A percentile compares a stretch with the other conserved stretches of the same genome.
These are phyloP conservation scores for Diorhabda sublineata DNA, from an alignment of 1,140 invertebrate genomes.

Conservation along the genomic window DNA sequence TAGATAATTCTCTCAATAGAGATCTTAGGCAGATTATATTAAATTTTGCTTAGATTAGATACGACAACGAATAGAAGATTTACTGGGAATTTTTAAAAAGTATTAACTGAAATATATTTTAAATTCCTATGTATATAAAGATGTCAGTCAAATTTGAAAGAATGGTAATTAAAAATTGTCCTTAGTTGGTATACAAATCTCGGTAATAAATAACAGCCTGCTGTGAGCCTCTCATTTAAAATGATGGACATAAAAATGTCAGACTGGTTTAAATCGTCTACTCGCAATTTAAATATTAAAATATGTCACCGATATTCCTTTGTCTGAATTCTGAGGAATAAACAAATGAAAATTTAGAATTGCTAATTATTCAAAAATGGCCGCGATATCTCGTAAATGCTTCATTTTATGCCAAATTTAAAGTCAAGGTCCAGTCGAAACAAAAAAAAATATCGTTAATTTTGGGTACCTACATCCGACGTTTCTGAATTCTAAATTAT, in stretches of 20 bases:
- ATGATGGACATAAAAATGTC: conserved; percentile 25
- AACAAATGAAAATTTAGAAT: conserved; percentile 41
- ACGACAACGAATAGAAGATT: too few relatives aligned
- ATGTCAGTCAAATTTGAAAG: not conserved
- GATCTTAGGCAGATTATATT: too few relatives aligned
- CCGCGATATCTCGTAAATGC: conserved; percentile 17
- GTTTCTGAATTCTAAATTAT: conserved; percentile 24
- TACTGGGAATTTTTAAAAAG: too few relatives aligned
- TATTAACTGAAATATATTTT: too few relatives aligned
- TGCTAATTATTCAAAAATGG: conserved; percentile 41
- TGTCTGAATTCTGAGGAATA: conserved; percentile 36
- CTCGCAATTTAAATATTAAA: conserved; percentile 41
- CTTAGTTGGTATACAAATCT: not conserved
- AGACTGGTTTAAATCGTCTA: conserved; percentile 28
- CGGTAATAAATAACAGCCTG: not conserved
- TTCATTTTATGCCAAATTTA: conserved; percentile 22
- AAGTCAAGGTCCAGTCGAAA: conserved; percentile 21
- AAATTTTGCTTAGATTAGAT: too few relatives aligned
- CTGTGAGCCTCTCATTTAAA: conserved; percentile 10
- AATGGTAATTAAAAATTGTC: conserved; percentile 1
- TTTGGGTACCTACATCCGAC: conserved; percentile 11
- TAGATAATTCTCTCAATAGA: too few relatives aligned
- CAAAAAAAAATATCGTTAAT: conserved; percentile 29
- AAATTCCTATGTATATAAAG: not conserved
- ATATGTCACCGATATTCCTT: conserved; percentile 41